Percentiles rank a stretch among this genome's conserved stretches.
Evolutionary conservation across 2,888 invertebrate genomes (phyloP).

Genomic region (Atethmia centrago): DNA sequence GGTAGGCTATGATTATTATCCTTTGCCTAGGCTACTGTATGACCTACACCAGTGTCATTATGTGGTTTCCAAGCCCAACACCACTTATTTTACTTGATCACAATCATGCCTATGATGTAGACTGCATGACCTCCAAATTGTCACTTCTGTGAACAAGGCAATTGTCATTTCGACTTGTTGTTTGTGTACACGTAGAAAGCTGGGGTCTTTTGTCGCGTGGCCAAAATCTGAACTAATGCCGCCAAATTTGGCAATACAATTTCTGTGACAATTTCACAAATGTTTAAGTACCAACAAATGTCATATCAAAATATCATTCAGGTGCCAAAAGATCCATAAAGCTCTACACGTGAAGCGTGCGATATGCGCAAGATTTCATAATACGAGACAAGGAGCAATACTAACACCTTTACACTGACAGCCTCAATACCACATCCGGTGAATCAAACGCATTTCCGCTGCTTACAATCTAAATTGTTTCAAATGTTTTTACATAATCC

Average conservation of each 20-base stretch:
- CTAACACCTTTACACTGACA: slow-evolving; percentile 1
- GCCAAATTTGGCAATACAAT: background rate
- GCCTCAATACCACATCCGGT: slow-evolving; percentile 25
- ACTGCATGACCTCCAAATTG: slow-evolving; percentile 5
- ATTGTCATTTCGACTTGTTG: background rate
- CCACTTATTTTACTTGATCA: background rate
- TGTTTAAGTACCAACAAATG: no score
- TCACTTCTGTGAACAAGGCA: background rate
- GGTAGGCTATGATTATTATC: background rate
- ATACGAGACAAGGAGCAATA: slow-evolving; percentile 11
- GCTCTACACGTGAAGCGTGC: background rate
- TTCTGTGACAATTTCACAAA: background rate
- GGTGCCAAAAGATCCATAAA: no score
- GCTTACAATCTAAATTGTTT: slow-evolving; percentile 16
- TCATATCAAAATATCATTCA: background rate
- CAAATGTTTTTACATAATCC: slow-evolving; percentile 16
- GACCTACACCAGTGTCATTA: background rate
- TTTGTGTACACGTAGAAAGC: background rate
- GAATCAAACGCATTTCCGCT: slow-evolving; percentile 34
- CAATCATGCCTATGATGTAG: background rate
- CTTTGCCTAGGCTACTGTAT: background rate
- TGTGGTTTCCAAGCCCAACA: background rate
- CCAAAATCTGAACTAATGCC: background rate
- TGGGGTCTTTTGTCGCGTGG: background rate
- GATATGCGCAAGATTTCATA: slow-evolving; percentile 19